Base-by-base conservation (phyloP, 1,140 invertebrate genomes). In the Scaptomyza graminum region DNA sequence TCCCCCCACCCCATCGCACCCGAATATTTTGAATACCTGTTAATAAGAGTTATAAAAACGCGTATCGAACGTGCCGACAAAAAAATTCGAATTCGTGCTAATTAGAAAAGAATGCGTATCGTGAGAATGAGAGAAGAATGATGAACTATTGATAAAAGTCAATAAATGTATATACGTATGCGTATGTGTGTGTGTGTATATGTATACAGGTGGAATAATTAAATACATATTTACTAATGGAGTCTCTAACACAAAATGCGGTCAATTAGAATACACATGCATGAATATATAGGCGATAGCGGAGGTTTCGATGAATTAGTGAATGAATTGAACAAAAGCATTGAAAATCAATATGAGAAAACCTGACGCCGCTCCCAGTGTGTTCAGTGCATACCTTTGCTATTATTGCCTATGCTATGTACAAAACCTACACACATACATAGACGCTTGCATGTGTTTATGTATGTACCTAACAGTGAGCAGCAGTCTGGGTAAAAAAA, bases 261-360 rank as follows among this genome's bases (percentile, higher is more conserved):
- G 74, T 78, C 74, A 82, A 82, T 82, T 82, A 88, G 61, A 87
- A 88, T 79, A 82, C 54, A 82, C 54, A 57, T 47, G 18, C n/a
- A 49, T 28, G 56, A 22, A 55, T 41, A 57, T 28, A 57, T n/a
- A n/a, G n/a, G 43, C 63, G 74, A 77, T 77, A 70, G 52, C 65
- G 63, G 44, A 63, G 18, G 71, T 62, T 15, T 31, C 57, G 60
- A 61, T 81, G 81, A 87, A 82, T 87, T 79, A 87, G 78, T 87
- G 82, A 87, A 87, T 87, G 82, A 85, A 85, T 81, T 82, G 82
- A 82, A 78, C 78, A 87, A 85, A 85, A 87, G 74, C 82, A 81
- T 75, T 81, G 74, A 88, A 87, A 87, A 87, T 87, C 82, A 87
- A 87, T 85, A 85, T 71, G 59, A 49, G 61, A 87, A 87, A 87